Percentiles rank a stretch among this genome's conserved stretches.
Evolutionary conservation across 2,888 invertebrate species (phyloP).

Genomic region (Elgonia sp.): DNA sequence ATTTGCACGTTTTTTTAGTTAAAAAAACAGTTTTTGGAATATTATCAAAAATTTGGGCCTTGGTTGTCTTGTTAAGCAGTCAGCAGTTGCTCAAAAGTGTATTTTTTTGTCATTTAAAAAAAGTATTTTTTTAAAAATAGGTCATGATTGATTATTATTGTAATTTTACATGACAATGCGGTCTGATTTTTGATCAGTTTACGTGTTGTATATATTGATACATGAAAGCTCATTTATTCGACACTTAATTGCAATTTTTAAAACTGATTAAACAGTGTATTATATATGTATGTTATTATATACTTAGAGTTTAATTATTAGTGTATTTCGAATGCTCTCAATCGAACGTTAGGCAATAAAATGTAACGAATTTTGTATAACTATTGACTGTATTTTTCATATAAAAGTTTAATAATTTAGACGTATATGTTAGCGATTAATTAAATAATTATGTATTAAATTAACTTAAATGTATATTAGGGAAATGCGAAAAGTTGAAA

Average conservation of each 20-base stretch:
- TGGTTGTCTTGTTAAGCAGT: slow-evolving; percentile 47
- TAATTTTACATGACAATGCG: slow-evolving; percentile 32
- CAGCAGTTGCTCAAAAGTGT: slow-evolving; percentile 40
- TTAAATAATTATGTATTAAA: slow-evolving; percentile 19
- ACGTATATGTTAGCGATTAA: slow-evolving; percentile 20
- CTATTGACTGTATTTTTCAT: slow-evolving; percentile 15
- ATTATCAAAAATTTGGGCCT: slow-evolving; percentile 23
- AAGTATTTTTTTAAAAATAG: no score
- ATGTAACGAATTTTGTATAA: slow-evolving; percentile 22
- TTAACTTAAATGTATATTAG: slow-evolving; percentile 24
- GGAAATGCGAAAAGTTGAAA: slow-evolving; percentile 13
- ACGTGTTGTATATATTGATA: slow-evolving; percentile 35
- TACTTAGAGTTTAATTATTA: slow-evolving; percentile 49
- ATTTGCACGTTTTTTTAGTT: no score
- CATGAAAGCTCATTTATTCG: neutral
- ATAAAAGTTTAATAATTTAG: slow-evolving; percentile 34
- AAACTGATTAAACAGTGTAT: slow-evolving; percentile 42
- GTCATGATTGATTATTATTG: neutral
- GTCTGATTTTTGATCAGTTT: slow-evolving; percentile 22
- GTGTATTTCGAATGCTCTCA: slow-evolving; percentile 42
- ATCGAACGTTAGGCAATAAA: neutral
- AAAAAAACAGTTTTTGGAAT: neutral
- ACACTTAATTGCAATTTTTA: slow-evolving; percentile 27
- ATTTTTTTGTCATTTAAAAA: no score
- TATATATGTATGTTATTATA: slow-evolving; percentile 55